These are phyloP conservation scores for Cosmorhoe ocellata DNA, from an alignment of 2,888 invertebrate species.

Conservation along the genomic window DNA sequence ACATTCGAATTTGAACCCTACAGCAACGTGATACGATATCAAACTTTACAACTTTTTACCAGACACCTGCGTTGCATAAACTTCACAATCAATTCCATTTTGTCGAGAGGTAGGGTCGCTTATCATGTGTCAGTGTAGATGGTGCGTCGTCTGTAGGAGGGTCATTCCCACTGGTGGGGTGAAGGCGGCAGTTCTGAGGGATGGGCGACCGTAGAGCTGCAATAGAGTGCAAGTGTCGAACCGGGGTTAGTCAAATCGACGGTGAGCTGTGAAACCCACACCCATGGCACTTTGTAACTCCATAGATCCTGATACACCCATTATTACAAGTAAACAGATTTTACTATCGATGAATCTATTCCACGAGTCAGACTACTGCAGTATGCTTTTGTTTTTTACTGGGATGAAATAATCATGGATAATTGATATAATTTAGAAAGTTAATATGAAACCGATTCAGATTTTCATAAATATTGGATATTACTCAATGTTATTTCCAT, in stretches of 20 bases:
- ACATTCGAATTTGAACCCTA: constrained; percentile 18
- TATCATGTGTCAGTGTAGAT: constrained; percentile 56
- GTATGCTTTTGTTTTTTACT: too few relatives aligned
- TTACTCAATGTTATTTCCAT: too few relatives aligned
- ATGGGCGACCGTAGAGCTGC: constrained; percentile 98
- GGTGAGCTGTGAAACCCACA: constrained; percentile 38
- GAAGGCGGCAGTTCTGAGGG: constrained; percentile 99
- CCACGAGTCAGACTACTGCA: not conserved
- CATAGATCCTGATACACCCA: constrained; percentile 31
- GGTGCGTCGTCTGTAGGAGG: constrained; percentile 67
- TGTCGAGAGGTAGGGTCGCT: constrained; percentile 26
- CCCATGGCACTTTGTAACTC: constrained; percentile 47
- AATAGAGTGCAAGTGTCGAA: constrained; percentile 56
- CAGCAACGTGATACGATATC: constrained; percentile 11
- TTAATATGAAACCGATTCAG: too few relatives aligned
- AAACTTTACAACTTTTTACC: constrained; percentile 7
- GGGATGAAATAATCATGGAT: too few relatives aligned
- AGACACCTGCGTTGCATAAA: constrained; percentile 14
- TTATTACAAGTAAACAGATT: not conserved
- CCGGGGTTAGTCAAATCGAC: constrained; percentile 37
- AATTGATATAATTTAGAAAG: too few relatives aligned
- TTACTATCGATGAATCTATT: not conserved
- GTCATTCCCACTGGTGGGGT: constrained; percentile 99
- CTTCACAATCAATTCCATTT: constrained; percentile 7
- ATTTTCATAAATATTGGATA: too few relatives aligned